These are phyloP conservation scores for Oreochromis tanganicae DNA, from an alignment of 2,113 vertebrate species.

Conservation along the genomic window DNA sequence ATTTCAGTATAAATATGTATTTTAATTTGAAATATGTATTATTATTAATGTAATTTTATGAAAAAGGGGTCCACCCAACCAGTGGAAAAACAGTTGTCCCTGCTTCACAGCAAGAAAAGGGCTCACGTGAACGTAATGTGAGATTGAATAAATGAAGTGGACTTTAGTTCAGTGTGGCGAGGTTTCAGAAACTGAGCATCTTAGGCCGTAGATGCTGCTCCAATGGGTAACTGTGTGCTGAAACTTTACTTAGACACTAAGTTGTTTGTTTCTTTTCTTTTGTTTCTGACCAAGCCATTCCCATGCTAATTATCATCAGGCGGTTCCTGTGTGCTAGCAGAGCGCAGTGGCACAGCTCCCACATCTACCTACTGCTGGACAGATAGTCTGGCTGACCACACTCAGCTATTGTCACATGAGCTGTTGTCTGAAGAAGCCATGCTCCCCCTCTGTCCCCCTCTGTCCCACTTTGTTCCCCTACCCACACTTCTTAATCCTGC, in stretches of 20 bases:
- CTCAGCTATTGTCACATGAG: constrained; percentile 86
- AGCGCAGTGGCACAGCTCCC: background rate
- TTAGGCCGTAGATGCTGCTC: background rate
- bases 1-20: background rate
- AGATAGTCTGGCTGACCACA: constrained; percentile 57
- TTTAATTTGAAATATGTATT: background rate
- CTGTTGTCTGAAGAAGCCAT: constrained; percentile 49
- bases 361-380: background rate
- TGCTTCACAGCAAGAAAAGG: background rate
- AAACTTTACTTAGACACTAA: background rate
- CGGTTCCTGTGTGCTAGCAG: background rate
- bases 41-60: background rate
- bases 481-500: constrained; percentile 80
- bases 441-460: constrained; percentile 22
- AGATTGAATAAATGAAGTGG: background rate
- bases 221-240: background rate
- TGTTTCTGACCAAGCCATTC: background rate
- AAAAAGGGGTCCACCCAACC: background rate
- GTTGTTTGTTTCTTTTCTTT: background rate
- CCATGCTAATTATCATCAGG: background rate
- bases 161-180: background rate
- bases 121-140: background rate
- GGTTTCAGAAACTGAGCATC: background rate
- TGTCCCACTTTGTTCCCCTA: constrained; percentile 2
- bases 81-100: background rate